Evolutionary conservation across 2,797 vertebrate genomes (phyloP).

Genomic region (Neopelma chrysocephalum): DNA sequence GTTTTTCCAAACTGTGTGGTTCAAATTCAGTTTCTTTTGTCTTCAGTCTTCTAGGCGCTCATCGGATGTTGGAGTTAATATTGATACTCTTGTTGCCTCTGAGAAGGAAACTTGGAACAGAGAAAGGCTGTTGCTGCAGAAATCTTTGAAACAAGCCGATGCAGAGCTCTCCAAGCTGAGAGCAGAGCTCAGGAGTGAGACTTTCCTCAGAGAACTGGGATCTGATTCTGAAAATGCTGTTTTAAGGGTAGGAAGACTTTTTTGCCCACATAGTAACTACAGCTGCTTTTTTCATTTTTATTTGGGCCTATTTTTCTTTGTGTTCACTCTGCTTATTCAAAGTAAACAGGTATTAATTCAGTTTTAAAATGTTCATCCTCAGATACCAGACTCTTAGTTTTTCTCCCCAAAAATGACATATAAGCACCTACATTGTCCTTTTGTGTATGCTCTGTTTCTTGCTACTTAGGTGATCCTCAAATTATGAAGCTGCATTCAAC

Average conservation of each 20-base stretch:
- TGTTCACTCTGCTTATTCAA: not conserved
- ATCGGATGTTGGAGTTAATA: slow-evolving; percentile 59
- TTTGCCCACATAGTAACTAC: not conserved
- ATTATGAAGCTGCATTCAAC: not conserved
- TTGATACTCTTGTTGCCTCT: slow-evolving; percentile 78
- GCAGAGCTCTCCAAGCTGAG: slow-evolving; percentile 84
- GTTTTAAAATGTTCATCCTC: not conserved
- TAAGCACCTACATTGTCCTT: not conserved
- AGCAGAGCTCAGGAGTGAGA: slow-evolving; percentile 84
- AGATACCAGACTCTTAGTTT: not conserved
- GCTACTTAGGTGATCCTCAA: not conserved
- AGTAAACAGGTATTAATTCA: not conserved
- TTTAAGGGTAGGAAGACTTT: slow-evolving; percentile 83
- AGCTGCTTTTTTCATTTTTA: not conserved
- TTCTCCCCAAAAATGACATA: not conserved
- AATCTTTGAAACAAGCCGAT: slow-evolving; percentile 84
- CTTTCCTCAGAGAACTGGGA: slow-evolving; percentile 81
- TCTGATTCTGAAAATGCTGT: slow-evolving; percentile 83
- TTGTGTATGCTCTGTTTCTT: not conserved
- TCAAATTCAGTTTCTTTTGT: not conserved
- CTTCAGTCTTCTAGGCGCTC: slow-evolving; percentile 73
- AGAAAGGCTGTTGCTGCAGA: slow-evolving; percentile 85
- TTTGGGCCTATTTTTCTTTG: not conserved
- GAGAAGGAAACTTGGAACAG: slow-evolving; percentile 87
- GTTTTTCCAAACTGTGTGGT: not conserved